Evolutionary conservation across 1,140 invertebrate genomes (phyloP), one percentile per base, ranked within the genome.

Genomic region (Goniozus legneri): DNA sequence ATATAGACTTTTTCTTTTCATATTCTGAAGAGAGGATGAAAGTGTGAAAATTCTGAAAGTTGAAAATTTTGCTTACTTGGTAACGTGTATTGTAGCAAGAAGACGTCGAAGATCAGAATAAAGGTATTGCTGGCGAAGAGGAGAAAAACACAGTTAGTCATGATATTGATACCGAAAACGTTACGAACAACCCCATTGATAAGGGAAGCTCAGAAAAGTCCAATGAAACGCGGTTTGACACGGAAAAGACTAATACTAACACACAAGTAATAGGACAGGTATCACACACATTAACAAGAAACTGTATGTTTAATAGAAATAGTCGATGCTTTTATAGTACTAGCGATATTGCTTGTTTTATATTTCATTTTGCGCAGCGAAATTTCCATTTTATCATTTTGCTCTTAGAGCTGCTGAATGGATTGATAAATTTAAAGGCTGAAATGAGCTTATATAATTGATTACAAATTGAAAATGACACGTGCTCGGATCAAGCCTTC

Each of bases 61-160:
- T 27, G 6, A 33, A 33, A 7, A 8, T 19, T 47, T 16, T 50
- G 36, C 38, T 56, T 39, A 56, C 24, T 36, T 47, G 52, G 56
- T 37, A 48, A 56, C 39, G 50, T 49, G 19, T 60, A 55, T 60
- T 60, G 14, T 60, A 60, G 58, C 57, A 27, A 60, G 58, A 39
- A 20, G 58, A 36, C 33, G 32, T 49, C 15, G 32, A 24, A 50
- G 57, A 21, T 24, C 34, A 22, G 27, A 51, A 53, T 18, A 56
- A 12, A 46, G 47, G 34, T 22, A 22, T 27, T 37, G 21, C n/a
- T 32, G 52, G 34, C 6, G 51, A 54, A 27, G 53, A 54, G 38
- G 50, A 47, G 20, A 33, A 13, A 30, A 47, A 14, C 18, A 14
- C 36, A 44, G 36, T 10, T 35, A 42, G 13, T 41, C 14, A 3